Evolutionary conservation across 2,113 vertebrate genomes (phyloP), one percentile per base, ranked within the genome.

Genomic region (Tetraodon nigroviridis): DNA sequence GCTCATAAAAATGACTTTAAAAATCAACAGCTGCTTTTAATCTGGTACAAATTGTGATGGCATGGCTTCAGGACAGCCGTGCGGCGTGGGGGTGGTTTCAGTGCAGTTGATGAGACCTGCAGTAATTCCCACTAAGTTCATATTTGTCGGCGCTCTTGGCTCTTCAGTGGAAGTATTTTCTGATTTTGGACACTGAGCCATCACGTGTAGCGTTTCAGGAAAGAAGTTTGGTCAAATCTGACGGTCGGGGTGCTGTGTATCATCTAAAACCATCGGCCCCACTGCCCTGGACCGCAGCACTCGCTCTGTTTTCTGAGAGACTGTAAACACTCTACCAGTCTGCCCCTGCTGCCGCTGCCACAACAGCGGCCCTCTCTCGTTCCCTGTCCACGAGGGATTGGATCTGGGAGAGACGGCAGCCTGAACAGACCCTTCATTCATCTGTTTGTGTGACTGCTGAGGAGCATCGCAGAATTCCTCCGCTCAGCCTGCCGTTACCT

Each of bases 381-480:
- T 58, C 51, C 42, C 60, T 69, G 62, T 76, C 69, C 58, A 53
- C 77, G 58, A 50, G 55, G 73, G 69, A 83, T 80, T 66, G 60
- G 76, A 41, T 79, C 68, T 32, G 67, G 41, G 56, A 71, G 64
- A 74, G 63, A 67, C 69, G 41, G 67, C 66, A 61, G 62, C 64
- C 59, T 42, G 82, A 80, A 89, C 85, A 89, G 82, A 83, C 71
- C 71, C 73, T 69, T 78, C 80, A 86, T 87, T 89, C 84, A 86
- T 89, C 79, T 44, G 29, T 74, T 73, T 77, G 78, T 82, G 78
- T 75, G 78, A 86, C 80, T 72, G 74, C 78, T 82, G 61, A 29
- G 56, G 80, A 80, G 80, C 78, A 86, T 85, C 75, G 20, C 78
- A 61, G 68, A 79, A 81, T 86, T 84, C 81, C 75, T 79, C 46